These are phyloP conservation scores for Acleris literana DNA, from an alignment of 2,888 invertebrate species.

Conservation along the genomic window DNA sequence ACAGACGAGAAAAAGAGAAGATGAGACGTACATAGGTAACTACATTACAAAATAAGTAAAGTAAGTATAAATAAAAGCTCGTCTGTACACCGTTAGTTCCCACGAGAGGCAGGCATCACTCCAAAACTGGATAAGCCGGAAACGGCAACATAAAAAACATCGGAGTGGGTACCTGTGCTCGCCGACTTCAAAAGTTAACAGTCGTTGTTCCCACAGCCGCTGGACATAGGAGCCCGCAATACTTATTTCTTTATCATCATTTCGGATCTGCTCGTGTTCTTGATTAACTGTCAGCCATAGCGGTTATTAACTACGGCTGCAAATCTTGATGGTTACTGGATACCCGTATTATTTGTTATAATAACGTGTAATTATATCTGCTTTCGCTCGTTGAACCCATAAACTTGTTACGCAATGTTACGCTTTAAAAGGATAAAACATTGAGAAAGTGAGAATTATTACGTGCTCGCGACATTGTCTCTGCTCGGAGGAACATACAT, in stretches of 20 bases:
- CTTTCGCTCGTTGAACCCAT: constrained; percentile 28
- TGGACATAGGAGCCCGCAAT: not conserved
- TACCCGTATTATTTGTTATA: not conserved
- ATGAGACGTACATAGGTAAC: no score
- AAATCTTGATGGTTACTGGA: constrained; percentile 1
- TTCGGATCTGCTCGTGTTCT: not conserved
- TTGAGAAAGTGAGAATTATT: constrained; percentile 36
- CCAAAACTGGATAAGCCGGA: constrained; percentile 79
- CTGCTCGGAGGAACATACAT: constrained; percentile 12
- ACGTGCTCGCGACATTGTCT: constrained; percentile 27
- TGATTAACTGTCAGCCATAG: constrained; percentile 1
- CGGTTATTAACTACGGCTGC: not conserved
- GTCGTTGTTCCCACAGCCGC: constrained; percentile 19
- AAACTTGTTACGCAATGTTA: constrained; percentile 27
- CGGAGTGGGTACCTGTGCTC: constrained; percentile 58
- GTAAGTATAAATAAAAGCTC: constrained; percentile 7
- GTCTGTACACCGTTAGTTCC: constrained; percentile 65
- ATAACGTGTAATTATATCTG: constrained; percentile 4
- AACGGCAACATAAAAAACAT: constrained; percentile 51
- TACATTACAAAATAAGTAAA: constrained; percentile 10
- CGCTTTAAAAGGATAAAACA: constrained; percentile 31
- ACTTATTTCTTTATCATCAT: constrained; percentile 1
- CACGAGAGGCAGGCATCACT: constrained; percentile 70
- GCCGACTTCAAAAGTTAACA: constrained; percentile 34
- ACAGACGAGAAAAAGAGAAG: not conserved